Conservation (phyloP, 1,140 invertebrate species). For the Asobara japonica region DNA sequence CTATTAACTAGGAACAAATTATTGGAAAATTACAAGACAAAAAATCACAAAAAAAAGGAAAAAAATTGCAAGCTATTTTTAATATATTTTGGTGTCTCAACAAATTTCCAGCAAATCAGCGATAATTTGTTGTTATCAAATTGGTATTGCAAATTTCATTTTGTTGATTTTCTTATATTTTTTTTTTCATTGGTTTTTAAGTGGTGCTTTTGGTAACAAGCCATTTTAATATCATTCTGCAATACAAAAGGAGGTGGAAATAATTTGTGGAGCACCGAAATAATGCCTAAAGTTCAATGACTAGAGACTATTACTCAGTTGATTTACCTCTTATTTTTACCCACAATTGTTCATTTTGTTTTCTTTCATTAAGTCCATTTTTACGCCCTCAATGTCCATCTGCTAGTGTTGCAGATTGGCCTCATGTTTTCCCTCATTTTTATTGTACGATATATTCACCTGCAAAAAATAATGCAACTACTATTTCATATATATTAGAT, state of each 20-base stretch:
- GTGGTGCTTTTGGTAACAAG: background rate
- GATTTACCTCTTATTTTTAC: background rate
- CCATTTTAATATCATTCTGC: background rate
- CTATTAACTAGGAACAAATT: too few species aligned
- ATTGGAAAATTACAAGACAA: too few species aligned
- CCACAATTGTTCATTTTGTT: background rate
- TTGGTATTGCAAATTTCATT: too few species aligned
- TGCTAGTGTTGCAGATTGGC: background rate
- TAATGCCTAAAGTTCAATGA: background rate
- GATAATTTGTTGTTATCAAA: too few species aligned
- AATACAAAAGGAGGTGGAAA: background rate
- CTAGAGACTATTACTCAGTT: background rate
- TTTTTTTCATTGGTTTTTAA: background rate
- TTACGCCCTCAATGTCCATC: background rate
- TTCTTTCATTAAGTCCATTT: background rate
- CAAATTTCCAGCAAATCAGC: too few species aligned
- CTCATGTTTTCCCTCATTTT: background rate
- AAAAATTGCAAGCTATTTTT: too few species aligned
- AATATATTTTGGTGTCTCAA: too few species aligned
- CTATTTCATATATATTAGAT: background rate
- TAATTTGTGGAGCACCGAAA: background rate
- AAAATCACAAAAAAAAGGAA: too few species aligned
- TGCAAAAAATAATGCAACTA: background rate
- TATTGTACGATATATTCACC: background rate
- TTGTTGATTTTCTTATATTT: background rate